Conservation (phyloP, 2,888 invertebrate species). For the Andrena bucephala region DNA sequence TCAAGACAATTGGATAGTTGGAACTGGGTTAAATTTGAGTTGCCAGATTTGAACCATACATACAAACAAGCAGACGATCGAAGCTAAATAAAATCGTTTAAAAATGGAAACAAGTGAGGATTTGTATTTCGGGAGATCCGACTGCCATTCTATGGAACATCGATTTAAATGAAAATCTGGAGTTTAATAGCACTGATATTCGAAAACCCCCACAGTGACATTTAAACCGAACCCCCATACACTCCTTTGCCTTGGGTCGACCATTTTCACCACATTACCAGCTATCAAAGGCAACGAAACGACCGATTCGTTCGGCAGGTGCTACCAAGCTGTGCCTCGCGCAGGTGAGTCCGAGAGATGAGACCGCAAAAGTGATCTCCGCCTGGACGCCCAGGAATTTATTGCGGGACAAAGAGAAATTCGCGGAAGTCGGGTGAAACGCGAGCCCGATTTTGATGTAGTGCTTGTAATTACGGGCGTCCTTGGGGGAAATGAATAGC, state of each 20-base stretch:
- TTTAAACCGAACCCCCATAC: not conserved
- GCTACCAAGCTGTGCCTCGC: slow-evolving; percentile 49
- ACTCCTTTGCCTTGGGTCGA: not conserved
- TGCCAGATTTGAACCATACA: too few species aligned
- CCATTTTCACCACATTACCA: not conserved
- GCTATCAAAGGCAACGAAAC: not conserved
- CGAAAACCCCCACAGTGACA: too few species aligned
- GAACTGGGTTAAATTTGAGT: too few species aligned
- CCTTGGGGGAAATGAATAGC: slow-evolving; percentile 9
- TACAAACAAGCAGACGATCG: too few species aligned
- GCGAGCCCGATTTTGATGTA: slow-evolving; percentile 49
- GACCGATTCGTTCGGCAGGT: slow-evolving; percentile 66
- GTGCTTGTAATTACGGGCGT: slow-evolving; percentile 46
- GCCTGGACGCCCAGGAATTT: slow-evolving; percentile 28
- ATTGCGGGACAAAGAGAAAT: slow-evolving; percentile 30
- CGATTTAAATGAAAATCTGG: too few species aligned
- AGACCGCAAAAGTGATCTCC: slow-evolving; percentile 53
- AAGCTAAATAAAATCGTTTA: too few species aligned
- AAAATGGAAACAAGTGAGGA: too few species aligned
- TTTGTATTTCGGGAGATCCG: too few species aligned
- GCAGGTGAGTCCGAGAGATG: slow-evolving; percentile 68
- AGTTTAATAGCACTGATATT: too few species aligned
- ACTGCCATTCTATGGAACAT: too few species aligned
- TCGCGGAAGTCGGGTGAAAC: slow-evolving; percentile 37
- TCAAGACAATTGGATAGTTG: too few species aligned